Base-by-base conservation (phyloP, 2,888 invertebrate species). In the Lacanobia oleracea region DNA sequence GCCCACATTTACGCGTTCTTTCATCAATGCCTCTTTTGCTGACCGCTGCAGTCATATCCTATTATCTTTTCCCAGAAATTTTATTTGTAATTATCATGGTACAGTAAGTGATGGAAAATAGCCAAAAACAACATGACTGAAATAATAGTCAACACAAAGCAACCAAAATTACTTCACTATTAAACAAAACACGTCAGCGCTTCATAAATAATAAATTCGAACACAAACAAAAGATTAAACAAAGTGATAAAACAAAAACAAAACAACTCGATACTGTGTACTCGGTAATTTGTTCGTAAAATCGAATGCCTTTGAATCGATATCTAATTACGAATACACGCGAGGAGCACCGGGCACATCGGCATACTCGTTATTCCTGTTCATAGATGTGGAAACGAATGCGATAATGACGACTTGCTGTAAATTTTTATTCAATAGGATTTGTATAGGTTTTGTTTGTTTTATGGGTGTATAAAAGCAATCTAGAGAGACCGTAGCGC, bases 311-410 rank as follows among this genome's bases (percentile, higher is more conserved):
- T 65, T 68, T 73, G 63, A 86, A 86, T 86, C 85, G 79, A 87
- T 82, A 83, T 83, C 72, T 86, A 87, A 87, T 87, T 83, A 87
- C 71, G 51, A 74, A 70, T 67, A 81, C 84, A 84, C 80, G 74
- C 77, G 81, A 79, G 64, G 67, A 75, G 72, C 73, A 68, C 70
- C 14, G 33, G 59, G 33, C 33, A 56, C 37, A 37, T 1, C 37
- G 23, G 63, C 72, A 59, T 64, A 71, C 76, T 93, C 91, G 90
- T 93, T 93, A 93, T 91, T 91, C 86, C 86, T 90, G 91, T 77
- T 64, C 87, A 82, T 72, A 73, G 83, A 82, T 69, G 88, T 89
- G 90, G 89, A 91, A 90, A 82, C 72, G 75, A 76, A 71, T 70
- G 82, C 79, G 79, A 86, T 89, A 89, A 88, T 88, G 86, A 87